Evolutionary conservation across 1,140 invertebrate genomes (phyloP).

Genomic region (Dreissena polymorpha): DNA sequence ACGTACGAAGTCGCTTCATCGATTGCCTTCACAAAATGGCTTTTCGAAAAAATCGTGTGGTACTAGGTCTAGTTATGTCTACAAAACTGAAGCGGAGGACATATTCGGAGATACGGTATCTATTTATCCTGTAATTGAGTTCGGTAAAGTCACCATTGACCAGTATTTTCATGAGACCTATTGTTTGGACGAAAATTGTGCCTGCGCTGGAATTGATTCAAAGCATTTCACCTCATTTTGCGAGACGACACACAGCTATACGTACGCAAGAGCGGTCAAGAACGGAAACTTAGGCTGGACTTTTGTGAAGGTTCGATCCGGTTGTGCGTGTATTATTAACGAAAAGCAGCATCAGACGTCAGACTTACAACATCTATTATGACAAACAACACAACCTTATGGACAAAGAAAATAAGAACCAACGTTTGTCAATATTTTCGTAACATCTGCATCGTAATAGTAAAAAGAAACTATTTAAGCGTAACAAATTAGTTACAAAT

Average conservation of each 20-base stretch:
- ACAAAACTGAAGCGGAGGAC: conserved; percentile 18
- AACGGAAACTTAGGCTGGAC: conserved; percentile 37
- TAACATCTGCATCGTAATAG: too few relatives aligned
- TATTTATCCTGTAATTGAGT: conserved; percentile 20
- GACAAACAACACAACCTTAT: too few relatives aligned
- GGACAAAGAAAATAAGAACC: too few relatives aligned
- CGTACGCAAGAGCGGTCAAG: conserved; percentile 36
- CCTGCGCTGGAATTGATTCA: conserved; percentile 22
- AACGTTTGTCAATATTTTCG: too few relatives aligned
- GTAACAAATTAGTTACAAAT: too few relatives aligned
- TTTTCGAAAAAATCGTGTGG: conserved; percentile 29
- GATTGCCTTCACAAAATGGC: conserved; percentile 75
- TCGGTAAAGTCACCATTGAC: conserved; percentile 14
- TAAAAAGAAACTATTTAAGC: too few relatives aligned
- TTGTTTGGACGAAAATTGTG: conserved; percentile 26
- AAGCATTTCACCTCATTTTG: conserved; percentile 33
- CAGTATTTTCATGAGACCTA: conserved; percentile 47
- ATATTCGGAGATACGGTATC: conserved; percentile 34
- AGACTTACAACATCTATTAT: too few relatives aligned
- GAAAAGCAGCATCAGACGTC: too few relatives aligned
- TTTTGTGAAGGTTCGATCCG: conserved; percentile 33
- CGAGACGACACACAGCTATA: conserved; percentile 26
- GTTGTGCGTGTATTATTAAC: conserved; percentile 35
- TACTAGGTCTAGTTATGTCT: neutral
- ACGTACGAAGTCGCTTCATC: too few relatives aligned